Evolutionary conservation across 2,888 invertebrate genomes (phyloP), one percentile per base, ranked within the genome.

Genomic region (Drosophila tripunctata): DNA sequence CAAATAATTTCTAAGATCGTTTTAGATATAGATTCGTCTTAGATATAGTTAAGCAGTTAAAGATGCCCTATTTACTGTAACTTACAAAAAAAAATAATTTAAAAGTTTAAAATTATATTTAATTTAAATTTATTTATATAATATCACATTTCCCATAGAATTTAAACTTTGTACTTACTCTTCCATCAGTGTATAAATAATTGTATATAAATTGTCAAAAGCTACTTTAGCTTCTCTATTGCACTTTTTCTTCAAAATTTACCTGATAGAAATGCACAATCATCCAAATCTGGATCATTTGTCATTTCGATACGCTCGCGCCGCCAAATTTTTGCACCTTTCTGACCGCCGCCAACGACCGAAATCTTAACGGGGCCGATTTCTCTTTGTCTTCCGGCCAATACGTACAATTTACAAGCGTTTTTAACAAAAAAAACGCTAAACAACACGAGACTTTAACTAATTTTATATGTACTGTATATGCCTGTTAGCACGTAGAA

Each of bases 251-350:
- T 10, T 17, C 17, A n/a, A 12, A 10, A 45, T 44, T 75, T 89
- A 96, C 96, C 97, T 93, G 97, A 97, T 92, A 97, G 93, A 93
- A 97, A 97, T 70, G 97, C 97, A 89, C 97, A 96, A 93, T 97
- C 97, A 91, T 97, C 97, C 90, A 97, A 94, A 93, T 97, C 97
- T 91, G 96, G 96, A 90, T 97, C 97, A 87, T 90, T 90, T 92
- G 96, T 96, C 96, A 97, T 96, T 89, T 94, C 94, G 77, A 94
- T 93, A 93, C 95, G 89, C 89, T 91, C 91, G 75, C 91, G 90
- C 81, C 91, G 90, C 91, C 91, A 91, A 90, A 91, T 88, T 87
- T 89, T 91, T 41, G 91, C 88, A 75, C 91, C 91, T 83, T 89
- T 89, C 77, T 89, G 91, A 87, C 91, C 90, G 79, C 91, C 91